These are phyloP conservation scores for Anarhynchus alexandrinus DNA, from an alignment of 2,113 vertebrate species.

Conservation along the genomic window DNA sequence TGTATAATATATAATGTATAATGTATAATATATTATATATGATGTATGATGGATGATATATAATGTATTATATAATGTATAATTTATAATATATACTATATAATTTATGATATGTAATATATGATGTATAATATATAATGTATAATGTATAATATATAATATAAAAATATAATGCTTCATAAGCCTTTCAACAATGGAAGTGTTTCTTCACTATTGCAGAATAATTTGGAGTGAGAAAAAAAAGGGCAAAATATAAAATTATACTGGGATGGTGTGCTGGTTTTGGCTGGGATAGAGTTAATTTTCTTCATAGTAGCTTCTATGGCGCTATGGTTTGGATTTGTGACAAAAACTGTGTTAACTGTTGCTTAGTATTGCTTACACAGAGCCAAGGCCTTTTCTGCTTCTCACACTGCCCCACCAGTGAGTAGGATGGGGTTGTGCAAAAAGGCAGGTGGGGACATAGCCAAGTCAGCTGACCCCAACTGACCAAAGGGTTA, in stretches of 20 bases:
- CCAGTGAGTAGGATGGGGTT: too few species aligned
- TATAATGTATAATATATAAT: too few species aligned
- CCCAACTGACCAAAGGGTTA: background rate
- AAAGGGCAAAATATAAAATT: background rate
- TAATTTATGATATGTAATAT: too few species aligned
- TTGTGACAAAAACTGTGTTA: background rate
- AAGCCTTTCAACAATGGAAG: background rate
- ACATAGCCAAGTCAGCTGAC: background rate
- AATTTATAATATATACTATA: too few species aligned
- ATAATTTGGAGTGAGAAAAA: background rate
- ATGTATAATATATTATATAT: too few species aligned
- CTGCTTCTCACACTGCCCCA: background rate
- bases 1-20: too few species aligned
- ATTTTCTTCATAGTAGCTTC: background rate
- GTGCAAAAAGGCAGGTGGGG: background rate
- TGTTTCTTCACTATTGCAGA: background rate
- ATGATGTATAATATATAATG: too few species aligned
- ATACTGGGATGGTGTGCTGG: background rate
- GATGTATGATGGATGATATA: too few species aligned
- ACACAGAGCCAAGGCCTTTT: background rate
- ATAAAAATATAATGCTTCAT: background rate
- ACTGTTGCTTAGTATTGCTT: background rate
- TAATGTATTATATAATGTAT: too few species aligned
- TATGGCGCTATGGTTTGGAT: background rate
- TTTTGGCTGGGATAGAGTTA: background rate